These are phyloP conservation scores for Scaeva pyrastri DNA, from an alignment of 2,888 invertebrate species.

Conservation along the genomic window DNA sequence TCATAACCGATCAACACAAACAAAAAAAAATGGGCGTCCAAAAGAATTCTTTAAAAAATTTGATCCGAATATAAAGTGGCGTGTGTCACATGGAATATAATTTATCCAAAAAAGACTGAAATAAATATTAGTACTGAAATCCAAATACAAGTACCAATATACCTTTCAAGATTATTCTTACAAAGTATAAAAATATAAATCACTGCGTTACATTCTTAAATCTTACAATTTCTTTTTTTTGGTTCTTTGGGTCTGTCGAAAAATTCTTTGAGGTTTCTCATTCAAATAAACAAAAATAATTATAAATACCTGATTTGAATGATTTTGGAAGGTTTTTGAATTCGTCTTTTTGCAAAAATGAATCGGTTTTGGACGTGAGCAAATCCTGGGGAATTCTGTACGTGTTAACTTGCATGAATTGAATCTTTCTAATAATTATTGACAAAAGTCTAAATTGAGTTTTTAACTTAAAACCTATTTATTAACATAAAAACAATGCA, in stretches of 20 bases:
- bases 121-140: not conserved
- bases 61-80: constrained; percentile 33
- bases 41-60: constrained; percentile 3
- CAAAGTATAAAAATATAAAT: not conserved
- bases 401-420: not conserved
- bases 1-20: not conserved
- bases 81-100: constrained; percentile 31
- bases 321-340: not conserved
- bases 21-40: not conserved
- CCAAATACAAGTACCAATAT: not conserved
- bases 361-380: not conserved
- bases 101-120: constrained; percentile 1
- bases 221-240: not conserved
- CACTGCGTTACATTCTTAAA: not conserved
- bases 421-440: not conserved
- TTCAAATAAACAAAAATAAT: not conserved
- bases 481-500: not conserved
- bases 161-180: not conserved
- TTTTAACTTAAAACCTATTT: not conserved
- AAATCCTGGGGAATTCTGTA: not conserved
- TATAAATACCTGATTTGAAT: not conserved
- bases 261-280: not conserved
- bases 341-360: not conserved
- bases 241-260: no score
- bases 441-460: not conserved